Evolutionary conservation across 2,113 vertebrate genomes (phyloP).

Genomic region (Poicephalus meyeri): DNA sequence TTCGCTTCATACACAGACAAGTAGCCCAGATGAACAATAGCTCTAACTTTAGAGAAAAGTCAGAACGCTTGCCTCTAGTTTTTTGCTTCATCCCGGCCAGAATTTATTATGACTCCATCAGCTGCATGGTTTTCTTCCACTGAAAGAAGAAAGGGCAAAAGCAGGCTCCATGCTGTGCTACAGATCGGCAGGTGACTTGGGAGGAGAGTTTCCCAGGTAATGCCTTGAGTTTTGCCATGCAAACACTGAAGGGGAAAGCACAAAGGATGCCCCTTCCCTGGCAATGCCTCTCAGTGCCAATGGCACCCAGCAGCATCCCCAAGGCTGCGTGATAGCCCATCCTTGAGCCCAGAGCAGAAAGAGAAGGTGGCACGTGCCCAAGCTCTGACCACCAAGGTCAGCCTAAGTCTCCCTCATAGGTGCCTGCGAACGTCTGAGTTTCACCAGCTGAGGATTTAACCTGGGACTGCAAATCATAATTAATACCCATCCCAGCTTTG

Average conservation of each 20-base stretch:
- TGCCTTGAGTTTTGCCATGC: not conserved
- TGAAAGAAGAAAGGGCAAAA: not conserved
- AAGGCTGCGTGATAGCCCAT: not conserved
- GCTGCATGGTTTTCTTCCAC: not conserved
- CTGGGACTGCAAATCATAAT: rapidly evolving
- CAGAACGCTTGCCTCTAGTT: not conserved
- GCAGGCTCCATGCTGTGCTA: not conserved
- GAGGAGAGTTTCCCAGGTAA: not conserved
- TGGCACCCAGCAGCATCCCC: rapidly evolving
- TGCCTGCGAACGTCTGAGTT: rapidly evolving
- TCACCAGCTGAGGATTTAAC: not conserved
- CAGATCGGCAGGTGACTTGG: not conserved
- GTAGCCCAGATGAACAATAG: conserved; percentile 16
- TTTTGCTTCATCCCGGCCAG: not conserved
- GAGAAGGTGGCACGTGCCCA: not conserved
- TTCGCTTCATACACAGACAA: not conserved
- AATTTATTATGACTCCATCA: not conserved
- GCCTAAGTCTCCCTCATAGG: not conserved
- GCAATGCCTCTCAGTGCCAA: not conserved
- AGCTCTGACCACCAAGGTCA: not conserved
- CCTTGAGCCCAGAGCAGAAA: not conserved
- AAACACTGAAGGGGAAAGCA: not conserved
- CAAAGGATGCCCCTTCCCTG: not conserved
- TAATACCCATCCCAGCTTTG: not conserved
- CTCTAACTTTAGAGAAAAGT: conserved; percentile 27